Percentiles rank a stretch among this genome's conserved stretches.
These are phyloP conservation scores for Danionella cerebrum DNA, from an alignment of 2,113 vertebrate genomes.

Conservation along the genomic window DNA sequence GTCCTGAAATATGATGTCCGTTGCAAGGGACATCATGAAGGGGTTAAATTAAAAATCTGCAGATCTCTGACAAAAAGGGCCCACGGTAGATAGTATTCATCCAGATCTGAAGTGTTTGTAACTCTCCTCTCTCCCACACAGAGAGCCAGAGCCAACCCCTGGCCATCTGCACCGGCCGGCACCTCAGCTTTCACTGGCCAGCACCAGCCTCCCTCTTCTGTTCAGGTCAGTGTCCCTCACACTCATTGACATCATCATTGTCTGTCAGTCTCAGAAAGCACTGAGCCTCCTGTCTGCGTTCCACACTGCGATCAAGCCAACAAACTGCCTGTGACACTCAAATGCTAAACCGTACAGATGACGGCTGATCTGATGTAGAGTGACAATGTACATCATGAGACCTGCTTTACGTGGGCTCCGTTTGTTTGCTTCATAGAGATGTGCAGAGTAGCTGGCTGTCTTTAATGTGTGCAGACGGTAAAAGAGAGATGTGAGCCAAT, in stretches of 20 bases:
- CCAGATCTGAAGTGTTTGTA: slow-evolving; percentile 29
- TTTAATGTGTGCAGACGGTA: slow-evolving; percentile 58
- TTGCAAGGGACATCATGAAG: too few species aligned
- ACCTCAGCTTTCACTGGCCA: slow-evolving; percentile 60
- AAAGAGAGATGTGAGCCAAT: slow-evolving; percentile 54
- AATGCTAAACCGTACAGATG: not conserved
- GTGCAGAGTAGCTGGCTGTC: slow-evolving; percentile 32
- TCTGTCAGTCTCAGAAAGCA: slow-evolving; percentile 42
- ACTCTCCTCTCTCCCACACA: slow-evolving; percentile 39
- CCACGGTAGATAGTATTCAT: too few species aligned
- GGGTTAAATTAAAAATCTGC: too few species aligned
- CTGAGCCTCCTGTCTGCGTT: slow-evolving; percentile 32
- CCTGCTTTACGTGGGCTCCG: slow-evolving; percentile 22
- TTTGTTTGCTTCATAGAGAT: slow-evolving; percentile 29
- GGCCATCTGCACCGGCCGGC: slow-evolving; percentile 47
- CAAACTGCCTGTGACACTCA: slow-evolving; percentile 5
- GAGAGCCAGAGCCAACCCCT: slow-evolving; percentile 39
- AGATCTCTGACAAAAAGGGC: too few species aligned
- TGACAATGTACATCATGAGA: not conserved
- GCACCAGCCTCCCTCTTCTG: slow-evolving; percentile 54
- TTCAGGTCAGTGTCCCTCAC: slow-evolving; percentile 55
- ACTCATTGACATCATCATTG: slow-evolving; percentile 48
- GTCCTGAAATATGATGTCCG: too few species aligned
- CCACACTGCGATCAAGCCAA: slow-evolving; percentile 27
- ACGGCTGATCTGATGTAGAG: not conserved